Evolutionary conservation across 2,113 vertebrate species (phyloP).

Genomic region (Syngnathus typhle): DNA sequence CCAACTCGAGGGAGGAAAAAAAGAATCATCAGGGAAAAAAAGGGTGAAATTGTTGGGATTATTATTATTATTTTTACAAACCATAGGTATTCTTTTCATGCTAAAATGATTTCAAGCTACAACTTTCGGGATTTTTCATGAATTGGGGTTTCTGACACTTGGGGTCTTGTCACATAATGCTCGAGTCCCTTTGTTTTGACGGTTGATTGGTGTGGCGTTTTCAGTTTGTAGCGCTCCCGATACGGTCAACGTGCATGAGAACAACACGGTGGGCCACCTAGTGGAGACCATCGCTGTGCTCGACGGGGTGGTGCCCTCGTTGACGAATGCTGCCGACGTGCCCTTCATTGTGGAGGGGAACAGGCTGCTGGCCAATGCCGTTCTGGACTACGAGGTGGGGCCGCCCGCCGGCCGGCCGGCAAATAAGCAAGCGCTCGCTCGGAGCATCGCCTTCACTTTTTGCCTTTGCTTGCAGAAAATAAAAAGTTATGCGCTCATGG

Average conservation of each 20-base stretch:
- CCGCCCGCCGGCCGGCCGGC: too few species aligned
- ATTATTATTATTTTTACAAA: too few species aligned
- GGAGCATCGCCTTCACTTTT: not conserved
- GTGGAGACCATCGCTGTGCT: not conserved
- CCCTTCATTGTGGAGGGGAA: conserved; percentile 13
- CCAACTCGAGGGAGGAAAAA: too few species aligned
- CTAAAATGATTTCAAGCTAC: too few species aligned
- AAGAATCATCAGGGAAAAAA: too few species aligned
- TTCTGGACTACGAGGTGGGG: conserved; percentile 65
- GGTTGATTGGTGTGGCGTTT: too few species aligned
- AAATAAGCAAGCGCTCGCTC: not conserved
- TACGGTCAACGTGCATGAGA: not conserved
- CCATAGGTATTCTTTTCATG: too few species aligned
- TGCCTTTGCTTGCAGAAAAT: not conserved
- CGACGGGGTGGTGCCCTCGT: not conserved
- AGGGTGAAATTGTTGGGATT: too few species aligned
- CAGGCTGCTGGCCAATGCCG: not conserved
- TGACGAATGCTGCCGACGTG: not conserved
- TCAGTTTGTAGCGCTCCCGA: conserved; percentile 18
- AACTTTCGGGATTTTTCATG: too few species aligned
- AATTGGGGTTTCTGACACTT: too few species aligned
- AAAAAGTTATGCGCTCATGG: accelerated
- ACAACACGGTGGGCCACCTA: not conserved
- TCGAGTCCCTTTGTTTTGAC: too few species aligned
- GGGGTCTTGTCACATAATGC: too few species aligned